These are phyloP conservation scores for Perca schrenkii DNA, from an alignment of 2,113 vertebrate species.

Conservation along the genomic window DNA sequence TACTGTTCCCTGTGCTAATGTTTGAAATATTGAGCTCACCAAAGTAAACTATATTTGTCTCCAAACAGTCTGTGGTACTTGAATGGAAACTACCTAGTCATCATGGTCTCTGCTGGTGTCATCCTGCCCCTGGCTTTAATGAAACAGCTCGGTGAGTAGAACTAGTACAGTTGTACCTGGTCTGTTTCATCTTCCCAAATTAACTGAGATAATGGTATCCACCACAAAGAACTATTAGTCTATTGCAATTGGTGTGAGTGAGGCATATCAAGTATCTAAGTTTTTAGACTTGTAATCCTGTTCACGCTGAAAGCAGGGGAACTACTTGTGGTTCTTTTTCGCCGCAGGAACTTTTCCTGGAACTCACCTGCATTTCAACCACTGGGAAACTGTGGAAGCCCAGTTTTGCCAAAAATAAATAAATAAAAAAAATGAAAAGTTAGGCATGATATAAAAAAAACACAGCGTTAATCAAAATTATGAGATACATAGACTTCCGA, in stretches of 20 bases:
- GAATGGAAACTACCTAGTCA: constrained; percentile 97
- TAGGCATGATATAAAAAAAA: not conserved
- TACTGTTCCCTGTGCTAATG: constrained; percentile 59
- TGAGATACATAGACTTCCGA: not conserved
- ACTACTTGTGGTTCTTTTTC: not conserved
- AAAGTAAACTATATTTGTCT: constrained; percentile 64
- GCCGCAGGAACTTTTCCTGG: not conserved
- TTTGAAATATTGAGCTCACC: constrained; percentile 45
- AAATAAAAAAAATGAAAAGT: not conserved
- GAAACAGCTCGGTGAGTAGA: constrained; percentile 95
- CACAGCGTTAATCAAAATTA: not conserved
- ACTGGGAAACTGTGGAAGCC: not conserved
- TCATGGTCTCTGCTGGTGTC: constrained; percentile 89
- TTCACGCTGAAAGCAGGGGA: not conserved
- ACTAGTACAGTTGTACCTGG: not conserved
- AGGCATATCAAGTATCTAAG: too few relatives aligned
- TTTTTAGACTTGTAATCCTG: too few relatives aligned
- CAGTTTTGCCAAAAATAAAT: not conserved
- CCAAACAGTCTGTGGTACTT: constrained; percentile 92
- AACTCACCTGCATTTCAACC: not conserved
- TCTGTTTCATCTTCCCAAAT: not conserved
- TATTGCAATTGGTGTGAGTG: not conserved
- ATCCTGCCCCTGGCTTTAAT: constrained; percentile 96
- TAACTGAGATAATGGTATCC: not conserved
- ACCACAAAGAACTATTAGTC: not conserved